Base-by-base conservation (phyloP, 2,888 invertebrate species). In the Meiosimyza decipiens region DNA sequence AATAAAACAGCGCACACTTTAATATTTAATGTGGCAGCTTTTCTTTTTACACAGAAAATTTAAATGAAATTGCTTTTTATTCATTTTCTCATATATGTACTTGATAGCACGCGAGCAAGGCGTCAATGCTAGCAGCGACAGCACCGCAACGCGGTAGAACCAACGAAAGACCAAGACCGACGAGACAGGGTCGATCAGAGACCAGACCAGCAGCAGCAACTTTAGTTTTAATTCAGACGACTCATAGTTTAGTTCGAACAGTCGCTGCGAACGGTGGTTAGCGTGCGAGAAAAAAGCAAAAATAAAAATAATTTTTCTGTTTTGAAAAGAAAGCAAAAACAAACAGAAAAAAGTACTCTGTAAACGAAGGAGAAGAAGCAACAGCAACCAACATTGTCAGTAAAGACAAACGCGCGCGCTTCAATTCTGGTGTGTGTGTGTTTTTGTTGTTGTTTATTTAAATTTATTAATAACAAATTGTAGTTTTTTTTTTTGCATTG, bases 201-300 rank as follows among this genome's bases (percentile, higher is more conserved):
- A 68, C 18, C 50, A 28, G 55, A 54, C 55, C 49, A 71, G 60
- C 66, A 16, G 50, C 16, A 18, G 51, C 57, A 16, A 59, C 65
- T 55, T 67, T 51, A 71, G 71, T 74, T 74, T 72, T 71, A 65
- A 72, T 59, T 72, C 71, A 57, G 74, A 69, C 71, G 71, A 52
- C 71, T 66, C 15, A 47, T 66, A 65, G 66, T 65, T 71, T 65
- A 50, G 60, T 66, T 71, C 52, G 60, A 59, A 52, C 59, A 60
- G 65, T 66, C 71, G 71, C 33, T 57, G 71, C 40, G 59, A 60
- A 50, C 47, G 59, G 40, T 40, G 40, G 40, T 60, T 51, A 54
- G 33, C 70, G 54, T 47, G 52, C 70, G 63, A 40, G 54, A 47
- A 40, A n/a, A 59, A 57, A 47, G 13, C 22, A 28, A 60, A 28